These are phyloP conservation scores for Sycobia sp. DNA, from an alignment of 1,140 invertebrate species.

Conservation along the genomic window DNA sequence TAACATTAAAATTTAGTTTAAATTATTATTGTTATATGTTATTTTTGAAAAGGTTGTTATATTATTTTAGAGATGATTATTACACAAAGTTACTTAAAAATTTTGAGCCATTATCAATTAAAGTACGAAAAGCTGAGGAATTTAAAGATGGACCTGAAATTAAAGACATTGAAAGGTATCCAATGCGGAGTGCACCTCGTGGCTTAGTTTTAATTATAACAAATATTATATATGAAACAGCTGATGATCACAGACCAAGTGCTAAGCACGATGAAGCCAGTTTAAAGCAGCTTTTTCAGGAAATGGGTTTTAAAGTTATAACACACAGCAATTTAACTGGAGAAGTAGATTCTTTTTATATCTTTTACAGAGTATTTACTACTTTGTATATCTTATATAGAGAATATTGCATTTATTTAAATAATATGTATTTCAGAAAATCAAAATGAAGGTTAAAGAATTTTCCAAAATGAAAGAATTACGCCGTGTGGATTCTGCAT, in stretches of 20 bases:
- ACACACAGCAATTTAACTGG: constrained; percentile 53
- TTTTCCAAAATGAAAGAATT: constrained; percentile 53
- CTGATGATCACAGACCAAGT: constrained; percentile 51
- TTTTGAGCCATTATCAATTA: constrained; percentile 41
- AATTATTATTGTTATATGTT: background rate
- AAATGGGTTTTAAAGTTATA: constrained; percentile 64
- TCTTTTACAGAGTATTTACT: constrained; percentile 8
- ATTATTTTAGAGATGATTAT: constrained; percentile 41
- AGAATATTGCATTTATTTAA: background rate
- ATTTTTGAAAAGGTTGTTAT: constrained; percentile 6
- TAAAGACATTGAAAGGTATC: constrained; percentile 51
- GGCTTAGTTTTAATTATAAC: constrained; percentile 67
- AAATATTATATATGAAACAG: constrained; percentile 52
- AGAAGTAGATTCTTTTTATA: constrained; percentile 41
- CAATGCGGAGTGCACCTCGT: constrained; percentile 62
- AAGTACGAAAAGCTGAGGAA: constrained; percentile 48
- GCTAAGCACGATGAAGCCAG: constrained; percentile 62
- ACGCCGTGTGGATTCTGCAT: constrained; percentile 60
- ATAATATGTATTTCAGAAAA: constrained; percentile 46
- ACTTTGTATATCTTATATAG: background rate
- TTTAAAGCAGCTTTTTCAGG: constrained; percentile 59
- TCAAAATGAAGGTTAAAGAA: constrained; percentile 47
- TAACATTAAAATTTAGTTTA: background rate
- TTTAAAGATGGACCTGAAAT: constrained; percentile 47
- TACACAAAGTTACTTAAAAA: constrained; percentile 38